Base-by-base conservation (phyloP, 1,140 invertebrate genomes). In the Sitodiplosis mosellana region DNA sequence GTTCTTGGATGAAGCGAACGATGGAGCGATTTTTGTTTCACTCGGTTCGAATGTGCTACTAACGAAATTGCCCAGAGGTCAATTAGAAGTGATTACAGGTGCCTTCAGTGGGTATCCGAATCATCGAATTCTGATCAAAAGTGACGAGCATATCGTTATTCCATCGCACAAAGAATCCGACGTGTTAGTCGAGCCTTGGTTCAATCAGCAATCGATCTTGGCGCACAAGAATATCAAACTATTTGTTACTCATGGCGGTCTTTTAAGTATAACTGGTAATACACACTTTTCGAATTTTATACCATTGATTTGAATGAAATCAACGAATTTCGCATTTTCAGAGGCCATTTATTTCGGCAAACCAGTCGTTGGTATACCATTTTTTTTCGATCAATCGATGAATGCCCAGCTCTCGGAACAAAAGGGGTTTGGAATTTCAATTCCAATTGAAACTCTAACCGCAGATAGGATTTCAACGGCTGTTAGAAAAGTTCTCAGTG, bases 171-270 rank as follows among this genome's bases (percentile, higher is more conserved):
- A 72, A 50, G 67, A 76, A 0, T 51, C 61, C 0, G 84, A 84
- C 64, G 64, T 86, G 0, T 66, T 73, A 45, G 57, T 78, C 1
- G 66, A 62, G 22, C 73, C 72, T 37, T 84, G 81, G 80, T 58
- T 82, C 3, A 80, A 80, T 0, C 80, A 85, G 55, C 74, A 73
- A 48, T 79, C 80, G 54, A 66, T 83, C 51, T 59, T 83, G 51
- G 80, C 71, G 33, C 79, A 81, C 58, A 67, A 69, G 1, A 81
- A 81, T 52, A 65, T 81, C 0, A 73, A 71, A 54, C 63, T 71
- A 0, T 81, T 87, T 51, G 75, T 87, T 15, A 78, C 77, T 1
- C 80, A 84, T 51, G 79, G 77, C 15, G 83, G 83, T 5, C 55
- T 77, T 15, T 65, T 80, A 15, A 80, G 81, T 48, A 67, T 76